phyloP scores from a whole-genome alignment of 1,140 invertebrate species.

The Zelostemma sp. region DNA sequence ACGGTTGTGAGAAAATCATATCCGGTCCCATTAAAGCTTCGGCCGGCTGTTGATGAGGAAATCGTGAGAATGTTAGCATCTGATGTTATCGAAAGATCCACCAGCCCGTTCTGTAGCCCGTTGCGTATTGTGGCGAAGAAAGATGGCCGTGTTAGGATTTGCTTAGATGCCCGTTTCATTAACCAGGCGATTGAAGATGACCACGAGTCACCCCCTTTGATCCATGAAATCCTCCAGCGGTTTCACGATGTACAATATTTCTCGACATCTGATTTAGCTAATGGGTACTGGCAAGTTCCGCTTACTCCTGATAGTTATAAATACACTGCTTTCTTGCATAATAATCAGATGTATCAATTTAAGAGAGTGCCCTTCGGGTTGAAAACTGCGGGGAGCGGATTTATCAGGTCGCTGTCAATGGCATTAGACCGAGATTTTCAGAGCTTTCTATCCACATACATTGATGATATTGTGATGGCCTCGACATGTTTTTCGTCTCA shows the following conservation, averaged over 20 bases:
- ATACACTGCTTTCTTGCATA: slow-evolving; percentile 38
- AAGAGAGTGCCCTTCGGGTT: slow-evolving; percentile 2
- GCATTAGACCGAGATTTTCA: background rate
- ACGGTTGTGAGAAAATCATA: slow-evolving; percentile 23
- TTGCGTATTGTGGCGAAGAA: background rate
- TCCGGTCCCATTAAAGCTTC: slow-evolving; percentile 28
- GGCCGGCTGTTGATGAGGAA: slow-evolving; percentile 20
- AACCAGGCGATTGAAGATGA: background rate
- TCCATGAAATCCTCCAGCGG: background rate
- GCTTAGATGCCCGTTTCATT: background rate
- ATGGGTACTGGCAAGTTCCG: slow-evolving; percentile 57
- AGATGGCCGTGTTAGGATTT: background rate
- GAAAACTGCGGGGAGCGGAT: slow-evolving; percentile 9
- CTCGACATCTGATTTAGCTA: slow-evolving; percentile 49
- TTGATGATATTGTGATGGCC: slow-evolving; percentile 4
- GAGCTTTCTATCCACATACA: background rate
- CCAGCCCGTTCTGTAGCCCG: background rate
- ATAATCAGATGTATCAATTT: slow-evolving; percentile 1
- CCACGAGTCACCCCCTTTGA: background rate
- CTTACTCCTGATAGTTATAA: slow-evolving; percentile 40
- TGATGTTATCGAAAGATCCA: slow-evolving; percentile 3
- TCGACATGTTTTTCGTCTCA: background rate
- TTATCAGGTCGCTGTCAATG: background rate
- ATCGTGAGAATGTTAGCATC: slow-evolving; percentile 36
- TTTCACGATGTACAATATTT: slow-evolving; percentile 21